These are phyloP conservation scores for Chymomyza caudatula DNA, from an alignment of 2,888 invertebrate genomes.

Conservation along the genomic window DNA sequence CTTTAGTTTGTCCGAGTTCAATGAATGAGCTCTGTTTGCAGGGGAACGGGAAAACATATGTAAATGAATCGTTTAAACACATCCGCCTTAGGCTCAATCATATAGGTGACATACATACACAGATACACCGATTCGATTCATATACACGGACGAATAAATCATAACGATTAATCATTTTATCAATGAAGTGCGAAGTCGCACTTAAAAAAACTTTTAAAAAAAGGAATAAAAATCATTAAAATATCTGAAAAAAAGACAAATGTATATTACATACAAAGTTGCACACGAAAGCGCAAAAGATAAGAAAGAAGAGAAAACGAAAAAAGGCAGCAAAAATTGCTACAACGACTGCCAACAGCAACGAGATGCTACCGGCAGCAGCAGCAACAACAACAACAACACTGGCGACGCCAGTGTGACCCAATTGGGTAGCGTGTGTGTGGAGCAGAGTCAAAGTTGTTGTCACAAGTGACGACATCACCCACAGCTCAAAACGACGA, in stretches of 20 bases:
- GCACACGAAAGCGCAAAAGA: neutral
- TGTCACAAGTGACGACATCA: conserved; percentile 20
- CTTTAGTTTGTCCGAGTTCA: neutral
- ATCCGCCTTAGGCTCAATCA: conserved; percentile 59
- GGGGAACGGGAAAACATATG: conserved; percentile 7
- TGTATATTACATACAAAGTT: neutral
- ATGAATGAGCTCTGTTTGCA: neutral
- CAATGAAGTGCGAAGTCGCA: conserved; percentile 65
- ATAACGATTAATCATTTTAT: conserved; percentile 70
- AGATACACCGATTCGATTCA: too few species aligned
- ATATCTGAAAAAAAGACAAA: neutral
- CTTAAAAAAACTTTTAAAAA: conserved; percentile 16
- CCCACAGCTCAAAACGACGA: conserved; percentile 15
- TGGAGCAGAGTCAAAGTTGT: conserved; percentile 2
- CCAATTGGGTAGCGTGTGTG: conserved; percentile 51
- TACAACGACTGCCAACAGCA: neutral
- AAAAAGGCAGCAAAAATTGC: conserved; percentile 13
- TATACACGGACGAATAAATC: conserved; percentile 35
- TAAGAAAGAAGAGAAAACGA: conserved; percentile 27
- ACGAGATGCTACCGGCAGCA: conserved; percentile 16
- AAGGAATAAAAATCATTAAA: conserved; percentile 7
- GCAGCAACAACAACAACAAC: neutral
- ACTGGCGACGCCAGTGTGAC: conserved; percentile 47
- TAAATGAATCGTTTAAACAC: conserved; percentile 53
- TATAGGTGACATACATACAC: conserved; percentile 43